Conservation (phyloP, 2,888 invertebrate species). For the Athalia cordata region DNA sequence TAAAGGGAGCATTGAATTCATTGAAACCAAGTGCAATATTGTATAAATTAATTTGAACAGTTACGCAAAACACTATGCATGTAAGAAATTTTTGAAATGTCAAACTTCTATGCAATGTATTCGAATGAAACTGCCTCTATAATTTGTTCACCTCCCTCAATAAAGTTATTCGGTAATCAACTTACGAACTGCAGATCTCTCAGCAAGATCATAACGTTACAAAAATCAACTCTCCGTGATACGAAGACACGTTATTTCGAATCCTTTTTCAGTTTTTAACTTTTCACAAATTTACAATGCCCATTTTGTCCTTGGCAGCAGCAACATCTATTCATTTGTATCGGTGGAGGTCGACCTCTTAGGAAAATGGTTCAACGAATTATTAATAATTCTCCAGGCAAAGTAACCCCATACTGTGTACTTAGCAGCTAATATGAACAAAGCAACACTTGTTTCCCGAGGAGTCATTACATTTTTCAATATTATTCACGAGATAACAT, state of each 20-base stretch:
- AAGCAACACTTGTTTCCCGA: slow-evolving; percentile 59
- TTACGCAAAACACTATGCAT: neutral
- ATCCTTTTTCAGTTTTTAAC: slow-evolving; percentile 1
- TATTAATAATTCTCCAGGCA: slow-evolving; percentile 57
- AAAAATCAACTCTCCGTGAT: slow-evolving; percentile 6
- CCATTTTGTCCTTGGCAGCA: slow-evolving; percentile 41
- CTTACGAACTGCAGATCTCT: slow-evolving; percentile 1
- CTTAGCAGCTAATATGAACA: slow-evolving; percentile 63
- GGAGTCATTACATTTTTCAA: slow-evolving; percentile 45
- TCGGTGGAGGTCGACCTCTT: slow-evolving; percentile 8
- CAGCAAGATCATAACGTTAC: slow-evolving; percentile 4
- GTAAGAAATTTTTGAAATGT: slow-evolving; percentile 18
- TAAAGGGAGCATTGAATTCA: neutral
- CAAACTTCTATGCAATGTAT: slow-evolving; percentile 24
- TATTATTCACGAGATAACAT: neutral
- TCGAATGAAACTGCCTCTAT: neutral
- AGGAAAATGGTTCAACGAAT: slow-evolving; percentile 15
- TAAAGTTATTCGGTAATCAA: slow-evolving; percentile 11
- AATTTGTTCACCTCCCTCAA: slow-evolving; percentile 29
- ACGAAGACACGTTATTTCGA: neutral
- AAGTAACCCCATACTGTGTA: slow-evolving; percentile 63
- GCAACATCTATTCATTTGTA: slow-evolving; percentile 23
- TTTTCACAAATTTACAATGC: slow-evolving; percentile 21
- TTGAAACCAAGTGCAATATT: neutral
- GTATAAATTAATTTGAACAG: neutral